Percentiles rank a stretch among this genome's conserved stretches.
These are phyloP conservation scores for Anser brachyrhynchus DNA, from an alignment of 2,113 vertebrate genomes.

Conservation along the genomic window DNA sequence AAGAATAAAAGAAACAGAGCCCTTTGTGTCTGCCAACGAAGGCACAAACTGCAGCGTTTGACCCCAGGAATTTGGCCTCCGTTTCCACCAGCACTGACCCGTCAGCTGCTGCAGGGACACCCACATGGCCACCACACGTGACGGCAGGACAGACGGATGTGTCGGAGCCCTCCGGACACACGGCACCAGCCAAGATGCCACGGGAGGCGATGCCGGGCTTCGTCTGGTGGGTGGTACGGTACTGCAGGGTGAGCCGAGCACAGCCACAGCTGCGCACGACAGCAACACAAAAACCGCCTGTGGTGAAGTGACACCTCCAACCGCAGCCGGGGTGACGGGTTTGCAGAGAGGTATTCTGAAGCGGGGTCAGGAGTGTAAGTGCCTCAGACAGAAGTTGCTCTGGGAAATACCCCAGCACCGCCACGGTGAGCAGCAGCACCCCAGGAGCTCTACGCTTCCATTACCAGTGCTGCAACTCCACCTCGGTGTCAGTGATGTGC, in stretches of 20 bases:
- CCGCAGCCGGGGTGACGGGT: background rate
- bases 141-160: background rate
- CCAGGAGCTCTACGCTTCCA: background rate
- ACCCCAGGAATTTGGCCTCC: slow-evolving; percentile 54
- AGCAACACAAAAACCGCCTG: background rate
- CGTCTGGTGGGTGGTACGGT: background rate
- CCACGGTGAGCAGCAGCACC: background rate
- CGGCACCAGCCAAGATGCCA: background rate
- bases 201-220: background rate
- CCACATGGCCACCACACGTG: background rate
- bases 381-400: background rate
- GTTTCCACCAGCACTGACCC: slow-evolving; percentile 8
- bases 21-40: slow-evolving; percentile 40
- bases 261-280: background rate
- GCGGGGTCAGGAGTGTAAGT: background rate
- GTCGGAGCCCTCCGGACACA: background rate
- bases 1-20: slow-evolving; percentile 52
- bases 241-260: background rate
- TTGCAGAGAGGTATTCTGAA: background rate
- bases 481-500: background rate
- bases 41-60: slow-evolving; percentile 41
- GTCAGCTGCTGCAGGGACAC: slow-evolving; percentile 1
- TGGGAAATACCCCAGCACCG: background rate
- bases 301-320: background rate
- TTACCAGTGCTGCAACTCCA: background rate